A percentile compares a stretch with the other conserved stretches of the same genome.
Conservation (phyloP, 2,797 vertebrate genomes). For the Catharus ustulatus region DNA sequence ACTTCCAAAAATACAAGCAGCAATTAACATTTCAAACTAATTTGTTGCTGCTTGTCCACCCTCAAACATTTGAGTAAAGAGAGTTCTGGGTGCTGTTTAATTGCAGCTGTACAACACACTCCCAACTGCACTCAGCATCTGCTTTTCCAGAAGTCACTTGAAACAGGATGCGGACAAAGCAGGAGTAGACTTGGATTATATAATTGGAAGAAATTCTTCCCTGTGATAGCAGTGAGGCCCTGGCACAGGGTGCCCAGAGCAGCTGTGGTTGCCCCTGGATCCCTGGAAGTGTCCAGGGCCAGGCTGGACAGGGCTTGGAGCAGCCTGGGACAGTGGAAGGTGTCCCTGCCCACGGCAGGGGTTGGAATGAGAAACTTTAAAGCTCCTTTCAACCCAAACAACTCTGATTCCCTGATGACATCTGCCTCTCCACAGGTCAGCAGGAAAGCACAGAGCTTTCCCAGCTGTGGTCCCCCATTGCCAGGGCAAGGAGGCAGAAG, state of each 20-base stretch:
- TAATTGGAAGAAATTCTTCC: neutral
- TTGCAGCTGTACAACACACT: neutral
- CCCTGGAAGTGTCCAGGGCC: neutral
- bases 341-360: neutral
- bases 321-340: rapidly evolving
- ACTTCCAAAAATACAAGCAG: neutral
- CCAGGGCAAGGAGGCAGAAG: neutral
- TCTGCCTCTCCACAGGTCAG: neutral
- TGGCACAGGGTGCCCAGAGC: neutral
- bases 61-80: neutral
- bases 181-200: neutral
- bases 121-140: neutral
- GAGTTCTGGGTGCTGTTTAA: neutral
- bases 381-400: neutral
- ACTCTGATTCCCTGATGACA: neutral
- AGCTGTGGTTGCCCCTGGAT: neutral
- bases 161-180: neutral
- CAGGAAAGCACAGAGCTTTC: neutral
- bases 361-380: neutral
- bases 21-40: neutral
- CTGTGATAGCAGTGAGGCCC: rapidly evolving
- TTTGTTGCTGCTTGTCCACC: neutral
- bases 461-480: rapidly evolving
- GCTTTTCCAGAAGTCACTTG: neutral
- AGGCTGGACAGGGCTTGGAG: rapidly evolving